Conservation (phyloP, 2,113 vertebrate genomes). For the Gallinago undulata region DNA sequence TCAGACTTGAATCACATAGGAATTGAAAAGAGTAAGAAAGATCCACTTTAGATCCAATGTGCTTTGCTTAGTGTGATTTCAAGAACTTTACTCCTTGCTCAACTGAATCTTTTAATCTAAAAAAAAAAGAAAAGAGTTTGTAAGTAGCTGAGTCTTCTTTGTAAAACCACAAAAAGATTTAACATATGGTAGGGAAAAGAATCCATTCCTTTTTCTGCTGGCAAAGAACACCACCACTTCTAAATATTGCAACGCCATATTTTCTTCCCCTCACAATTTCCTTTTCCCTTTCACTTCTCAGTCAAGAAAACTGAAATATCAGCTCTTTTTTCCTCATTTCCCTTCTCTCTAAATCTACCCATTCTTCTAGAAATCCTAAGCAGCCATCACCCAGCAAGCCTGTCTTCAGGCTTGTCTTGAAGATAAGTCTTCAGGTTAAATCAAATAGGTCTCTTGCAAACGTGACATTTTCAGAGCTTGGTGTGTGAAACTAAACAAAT, state of each 20-base stretch:
- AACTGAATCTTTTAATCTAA: background rate
- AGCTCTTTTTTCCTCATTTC: background rate
- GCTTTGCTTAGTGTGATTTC: background rate
- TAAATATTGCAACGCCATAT: accelerated
- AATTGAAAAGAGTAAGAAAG: background rate
- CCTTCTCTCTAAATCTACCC: background rate
- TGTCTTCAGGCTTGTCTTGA: no score
- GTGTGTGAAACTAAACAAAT: background rate
- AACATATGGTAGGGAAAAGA: background rate
- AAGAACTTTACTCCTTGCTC: background rate
- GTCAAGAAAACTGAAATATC: background rate
- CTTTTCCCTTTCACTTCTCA: slow-evolving; percentile 28
- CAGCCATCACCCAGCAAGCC: background rate
- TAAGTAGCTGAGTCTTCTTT: background rate
- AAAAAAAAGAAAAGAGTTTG: background rate
- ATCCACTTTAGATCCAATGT: background rate
- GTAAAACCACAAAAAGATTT: background rate
- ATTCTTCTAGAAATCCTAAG: background rate
- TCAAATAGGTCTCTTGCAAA: background rate
- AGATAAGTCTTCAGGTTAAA: background rate
- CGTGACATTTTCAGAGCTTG: background rate
- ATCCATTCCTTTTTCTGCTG: background rate
- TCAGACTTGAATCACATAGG: background rate
- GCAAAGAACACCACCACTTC: background rate
- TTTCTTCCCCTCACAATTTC: background rate